Evolutionary conservation across 2,113 vertebrate genomes (phyloP).

Genomic region (Pygoscelis antarcticus): DNA sequence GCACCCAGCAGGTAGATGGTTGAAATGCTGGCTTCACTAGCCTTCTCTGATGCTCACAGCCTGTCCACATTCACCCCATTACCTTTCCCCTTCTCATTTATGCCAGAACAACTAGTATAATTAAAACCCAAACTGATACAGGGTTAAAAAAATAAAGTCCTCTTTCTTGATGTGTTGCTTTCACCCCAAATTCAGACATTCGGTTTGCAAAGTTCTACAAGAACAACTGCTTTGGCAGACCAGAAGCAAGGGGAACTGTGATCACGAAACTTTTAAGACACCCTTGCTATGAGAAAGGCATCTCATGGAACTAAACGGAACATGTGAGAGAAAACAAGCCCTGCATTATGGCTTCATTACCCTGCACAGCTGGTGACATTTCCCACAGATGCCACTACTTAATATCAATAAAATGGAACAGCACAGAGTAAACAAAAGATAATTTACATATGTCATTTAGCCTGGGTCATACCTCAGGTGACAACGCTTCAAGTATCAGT

Average conservation of each 20-base stretch:
- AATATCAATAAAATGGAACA: neutral
- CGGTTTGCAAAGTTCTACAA: neutral
- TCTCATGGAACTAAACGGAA: neutral
- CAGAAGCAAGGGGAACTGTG: neutral
- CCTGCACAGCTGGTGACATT: neutral
- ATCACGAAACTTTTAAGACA: neutral
- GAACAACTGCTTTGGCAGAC: neutral
- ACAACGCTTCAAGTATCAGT: neutral
- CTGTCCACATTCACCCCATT: neutral
- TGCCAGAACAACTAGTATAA: neutral
- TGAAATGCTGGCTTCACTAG: neutral
- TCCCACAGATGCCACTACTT: neutral
- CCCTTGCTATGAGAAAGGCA: neutral
- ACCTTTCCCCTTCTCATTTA: neutral
- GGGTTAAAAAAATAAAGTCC: neutral
- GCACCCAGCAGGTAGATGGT: neutral
- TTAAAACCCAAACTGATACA: neutral
- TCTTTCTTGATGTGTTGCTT: neutral
- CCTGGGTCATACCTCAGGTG: neutral
- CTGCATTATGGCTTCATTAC: neutral
- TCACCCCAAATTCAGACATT: neutral
- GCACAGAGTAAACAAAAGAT: neutral
- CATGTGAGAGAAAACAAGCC: neutral
- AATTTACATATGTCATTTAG: neutral
- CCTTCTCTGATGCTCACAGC: neutral